Evolutionary conservation across 2,888 invertebrate species (phyloP), one percentile per base, ranked within the genome.

Genomic region (Drosophila subquinaria): DNA sequence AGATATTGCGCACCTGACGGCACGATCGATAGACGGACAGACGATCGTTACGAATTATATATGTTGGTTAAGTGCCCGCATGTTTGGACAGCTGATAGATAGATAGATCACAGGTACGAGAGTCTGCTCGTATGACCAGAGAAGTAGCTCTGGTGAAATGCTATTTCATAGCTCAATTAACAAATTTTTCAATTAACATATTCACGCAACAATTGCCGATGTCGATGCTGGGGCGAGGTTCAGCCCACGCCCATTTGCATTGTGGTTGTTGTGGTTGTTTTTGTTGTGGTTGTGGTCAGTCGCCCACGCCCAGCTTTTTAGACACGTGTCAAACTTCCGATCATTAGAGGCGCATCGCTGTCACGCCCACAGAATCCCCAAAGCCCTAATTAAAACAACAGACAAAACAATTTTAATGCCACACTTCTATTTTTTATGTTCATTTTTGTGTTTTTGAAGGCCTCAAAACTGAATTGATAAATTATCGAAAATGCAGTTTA

Each of bases 251-350:
- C 48, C 55, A 23, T 61, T 48, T 38, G n/a, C 20, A 27, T 15
- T 50, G 23, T 27, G 38, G 27, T 13, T 45, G 35, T 30, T n/a
- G 47, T 27, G n/a, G 10, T 10, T 17, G 2, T 67, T 67, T 47
- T 59, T 55, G 60, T 65, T 53, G 45, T 51, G 33, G 33, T 43
- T 57, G 67, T 43, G 60, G 48, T 62, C 51, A 50, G 33, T 40
- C 55, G 56, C 73, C 84, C 73, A 68, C 60, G 76, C 35, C 15
- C 48, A 50, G 27, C 43, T 59, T 65, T n/a, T 36, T 20, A 67
- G 82, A 69, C 82, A 83, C 83, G 89, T 83, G 83, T 84, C 89
- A 84, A 87, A 89, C 86, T 87, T 87, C 86, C 86, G 90, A 87
- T 88, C 90, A 89, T 87, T 89, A 87, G 81, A 67, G 73, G 68